Evolutionary conservation across 1,140 invertebrate species (phyloP).

Genomic region (Drosophila pseudoananassae): DNA sequence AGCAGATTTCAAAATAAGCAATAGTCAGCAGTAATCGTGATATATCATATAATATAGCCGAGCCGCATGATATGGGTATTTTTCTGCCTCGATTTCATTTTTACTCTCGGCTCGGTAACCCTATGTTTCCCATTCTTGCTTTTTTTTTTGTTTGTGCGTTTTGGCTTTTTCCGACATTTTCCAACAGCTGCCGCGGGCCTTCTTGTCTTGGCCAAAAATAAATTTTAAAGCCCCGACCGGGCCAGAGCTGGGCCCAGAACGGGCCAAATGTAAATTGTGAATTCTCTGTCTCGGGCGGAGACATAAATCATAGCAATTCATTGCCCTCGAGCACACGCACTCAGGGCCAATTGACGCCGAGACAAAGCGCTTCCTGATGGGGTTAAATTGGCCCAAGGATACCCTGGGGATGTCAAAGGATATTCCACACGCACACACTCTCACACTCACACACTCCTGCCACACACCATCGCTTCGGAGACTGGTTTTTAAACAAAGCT

Average conservation of each 20-base stretch:
- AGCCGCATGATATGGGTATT: slow-evolving; percentile 45
- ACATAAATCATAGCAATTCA: slow-evolving; percentile 51
- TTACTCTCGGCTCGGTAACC: slow-evolving; percentile 14
- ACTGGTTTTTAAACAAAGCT: slow-evolving; percentile 18
- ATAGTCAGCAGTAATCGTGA: slow-evolving; percentile 73
- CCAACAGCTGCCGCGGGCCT: slow-evolving; percentile 30
- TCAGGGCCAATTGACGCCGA: slow-evolving; percentile 33
- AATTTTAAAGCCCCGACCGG: slow-evolving; percentile 31
- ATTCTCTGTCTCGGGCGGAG: slow-evolving; percentile 17
- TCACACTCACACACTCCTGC: not conserved
- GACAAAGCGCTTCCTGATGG: slow-evolving; percentile 52
- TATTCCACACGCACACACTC: not conserved
- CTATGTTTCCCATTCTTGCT: not conserved
- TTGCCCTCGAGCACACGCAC: slow-evolving; percentile 22
- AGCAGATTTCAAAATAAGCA: slow-evolving; percentile 66
- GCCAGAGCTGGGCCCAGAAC: not conserved
- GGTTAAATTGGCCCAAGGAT: slow-evolving; percentile 37
- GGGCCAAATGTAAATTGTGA: slow-evolving; percentile 16
- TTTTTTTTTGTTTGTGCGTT: not conserved
- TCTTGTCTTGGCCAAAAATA: slow-evolving; percentile 15
- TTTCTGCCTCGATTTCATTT: slow-evolving; percentile 38
- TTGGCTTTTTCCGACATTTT: not conserved
- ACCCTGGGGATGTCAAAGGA: slow-evolving; percentile 8
- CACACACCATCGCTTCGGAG: not conserved
- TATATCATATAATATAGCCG: slow-evolving; percentile 71